A percentile compares a stretch with the other conserved stretches of the same genome.
Evolutionary conservation across 1,140 invertebrate species (phyloP).

Genomic region (Thaumatotibia leucotreta): DNA sequence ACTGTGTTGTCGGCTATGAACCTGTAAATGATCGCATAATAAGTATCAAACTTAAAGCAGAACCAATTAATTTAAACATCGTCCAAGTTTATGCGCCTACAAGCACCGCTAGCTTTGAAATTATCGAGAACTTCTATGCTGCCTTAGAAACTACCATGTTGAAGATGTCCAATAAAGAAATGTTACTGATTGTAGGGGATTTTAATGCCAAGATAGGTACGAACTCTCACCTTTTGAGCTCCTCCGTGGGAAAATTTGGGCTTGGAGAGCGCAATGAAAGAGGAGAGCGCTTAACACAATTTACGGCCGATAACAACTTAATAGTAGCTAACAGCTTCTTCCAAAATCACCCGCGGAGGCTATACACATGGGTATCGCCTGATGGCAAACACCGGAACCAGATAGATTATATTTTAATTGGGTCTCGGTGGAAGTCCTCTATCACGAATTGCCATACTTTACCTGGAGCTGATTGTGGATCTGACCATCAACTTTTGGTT

Average conservation of each 20-base stretch:
- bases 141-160: neutral
- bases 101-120: neutral
- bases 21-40: conserved; percentile 25
- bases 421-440: no score
- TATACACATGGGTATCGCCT: no score
- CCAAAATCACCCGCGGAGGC: no score
- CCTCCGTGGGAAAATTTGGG: neutral
- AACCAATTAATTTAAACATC: conserved; percentile 15
- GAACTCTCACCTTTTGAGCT: neutral
- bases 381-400: no score
- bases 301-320: no score
- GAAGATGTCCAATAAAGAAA: neutral
- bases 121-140: neutral
- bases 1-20: conserved; percentile 25
- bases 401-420: no score
- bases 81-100: conserved; percentile 19
- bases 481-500: no score
- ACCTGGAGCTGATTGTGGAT: no score
- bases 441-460: no score
- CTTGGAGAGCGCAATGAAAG: neutral
- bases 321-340: no score
- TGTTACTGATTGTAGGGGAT: neutral
- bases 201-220: neutral
- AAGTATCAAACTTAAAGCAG: conserved; percentile 19
- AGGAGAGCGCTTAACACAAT: neutral